Evolutionary conservation across 2,113 vertebrate species (phyloP), one percentile per base, ranked within the genome.

Genomic region (Saccopteryx leptura): DNA sequence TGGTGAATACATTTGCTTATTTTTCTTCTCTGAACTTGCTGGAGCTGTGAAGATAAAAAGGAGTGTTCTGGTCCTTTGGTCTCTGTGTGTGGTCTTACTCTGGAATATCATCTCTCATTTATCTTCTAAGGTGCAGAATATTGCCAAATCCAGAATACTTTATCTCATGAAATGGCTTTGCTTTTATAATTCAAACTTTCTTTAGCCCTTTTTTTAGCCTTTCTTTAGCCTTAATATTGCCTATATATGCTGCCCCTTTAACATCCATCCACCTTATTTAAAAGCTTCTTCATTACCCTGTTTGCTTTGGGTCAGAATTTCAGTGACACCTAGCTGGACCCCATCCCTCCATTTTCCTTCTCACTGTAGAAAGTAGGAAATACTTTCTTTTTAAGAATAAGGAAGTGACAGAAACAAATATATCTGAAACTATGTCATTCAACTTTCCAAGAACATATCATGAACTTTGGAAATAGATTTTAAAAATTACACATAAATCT

Each of bases 331-430:
- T 54, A 9, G 69, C 48, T 91, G 65, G 5, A 52, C 52, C 12
- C 1, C 5, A 13, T 18, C 6, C 3, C 2, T 58, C 3, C 12
- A 1, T 74, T 79, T 60, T 46, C 0, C 6, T 65, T 75, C 14
- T 65, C 26, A 79, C 7, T 78, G 28, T 60, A 8, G 28, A 79
- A 93, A 19, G 0, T 39, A 72, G 72, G 1, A 24, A n/a, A 74
- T 71, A 74, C 3, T 80, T 95, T 69, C 24, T 69, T 56, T 82
- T 89, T 83, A 9, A 89, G 14, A 9, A 31, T 78, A 33, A 85
- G 8, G 74, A 94, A 92, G 10, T 65, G 26, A 33, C 14, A 71
- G 31, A 68, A 80, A 58, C 1, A 66, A 24, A 93, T 75, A 28
- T 66, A 90, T 60, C 4, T 18, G 10, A 93, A 81, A 76, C 0